phyloP scores from a whole-genome alignment of 2,888 invertebrate species.

The Papilio protenor region DNA sequence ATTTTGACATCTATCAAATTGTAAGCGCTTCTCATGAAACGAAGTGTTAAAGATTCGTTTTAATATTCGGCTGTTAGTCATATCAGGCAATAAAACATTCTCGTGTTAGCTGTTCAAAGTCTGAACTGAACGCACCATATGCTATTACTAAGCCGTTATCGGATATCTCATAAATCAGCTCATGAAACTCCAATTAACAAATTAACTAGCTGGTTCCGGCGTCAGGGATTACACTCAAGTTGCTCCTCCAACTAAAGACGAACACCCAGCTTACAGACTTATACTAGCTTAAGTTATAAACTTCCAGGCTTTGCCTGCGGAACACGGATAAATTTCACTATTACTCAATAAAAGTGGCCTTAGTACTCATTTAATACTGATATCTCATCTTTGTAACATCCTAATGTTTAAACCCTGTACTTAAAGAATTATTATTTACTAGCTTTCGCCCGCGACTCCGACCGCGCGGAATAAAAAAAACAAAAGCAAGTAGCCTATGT shows the following conservation, averaged over 20 bases:
- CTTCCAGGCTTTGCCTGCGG: not conserved
- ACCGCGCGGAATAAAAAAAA: too few species aligned
- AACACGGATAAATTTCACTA: not conserved
- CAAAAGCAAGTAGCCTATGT: too few species aligned
- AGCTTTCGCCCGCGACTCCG: too few species aligned
- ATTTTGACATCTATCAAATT: too few species aligned
- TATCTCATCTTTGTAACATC: not conserved
- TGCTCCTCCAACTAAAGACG: not conserved
- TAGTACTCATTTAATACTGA: not conserved
- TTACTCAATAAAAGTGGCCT: not conserved
- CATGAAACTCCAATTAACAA: constrained; percentile 6
- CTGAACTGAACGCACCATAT: too few species aligned
- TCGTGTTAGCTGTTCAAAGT: too few species aligned
- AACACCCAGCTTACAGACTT: constrained; percentile 2
- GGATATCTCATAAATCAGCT: not conserved
- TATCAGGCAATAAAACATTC: too few species aligned
- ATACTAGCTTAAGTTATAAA: constrained; percentile 3
- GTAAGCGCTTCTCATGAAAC: too few species aligned
- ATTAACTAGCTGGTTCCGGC: not conserved
- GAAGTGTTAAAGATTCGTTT: too few species aligned
- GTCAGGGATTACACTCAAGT: constrained; percentile 9
- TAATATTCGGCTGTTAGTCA: too few species aligned
- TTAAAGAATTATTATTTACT: too few species aligned
- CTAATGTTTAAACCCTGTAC: not conserved
- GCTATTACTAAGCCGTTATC: not conserved